Evolutionary conservation across 2,888 invertebrate genomes (phyloP).

Genomic region (Drosophila monieri): DNA sequence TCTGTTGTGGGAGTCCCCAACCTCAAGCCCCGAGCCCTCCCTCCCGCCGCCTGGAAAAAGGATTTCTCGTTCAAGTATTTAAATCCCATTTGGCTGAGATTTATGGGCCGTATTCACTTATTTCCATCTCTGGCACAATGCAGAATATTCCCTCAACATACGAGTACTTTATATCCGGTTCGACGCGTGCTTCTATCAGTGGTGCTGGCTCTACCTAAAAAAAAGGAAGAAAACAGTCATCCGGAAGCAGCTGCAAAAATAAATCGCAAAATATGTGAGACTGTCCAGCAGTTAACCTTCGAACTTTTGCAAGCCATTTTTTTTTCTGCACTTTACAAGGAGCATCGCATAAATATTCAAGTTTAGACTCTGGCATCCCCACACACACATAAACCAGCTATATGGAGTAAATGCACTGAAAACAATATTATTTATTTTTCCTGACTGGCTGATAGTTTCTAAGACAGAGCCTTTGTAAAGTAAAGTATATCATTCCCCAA

Average conservation of each 20-base stretch:
- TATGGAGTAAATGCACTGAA: constrained; percentile 6
- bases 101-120: constrained; percentile 27
- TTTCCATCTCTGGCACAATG: constrained; percentile 4
- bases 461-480: background rate
- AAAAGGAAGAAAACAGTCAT: background rate
- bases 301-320: constrained; percentile 24
- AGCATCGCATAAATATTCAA: constrained; percentile 67
- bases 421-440: background rate
- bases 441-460: background rate
- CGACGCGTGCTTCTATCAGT: constrained; percentile 33
- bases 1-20: background rate
- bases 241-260: constrained; percentile 39
- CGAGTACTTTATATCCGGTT: constrained; percentile 26
- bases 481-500: background rate
- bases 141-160: constrained; percentile 19
- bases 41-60: background rate
- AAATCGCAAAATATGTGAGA: constrained; percentile 33
- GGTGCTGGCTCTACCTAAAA: background rate
- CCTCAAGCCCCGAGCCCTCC: background rate
- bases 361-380: constrained; percentile 32
- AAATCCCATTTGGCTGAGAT: constrained; percentile 37
- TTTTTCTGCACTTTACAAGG: constrained; percentile 40
- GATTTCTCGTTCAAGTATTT: constrained; percentile 16
- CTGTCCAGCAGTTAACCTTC: constrained; percentile 45
- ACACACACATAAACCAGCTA: constrained; percentile 36